Percentiles rank a stretch among this genome's conserved stretches.
Evolutionary conservation across 2,113 vertebrate species (phyloP).

Genomic region (Peromyscus californicus): DNA sequence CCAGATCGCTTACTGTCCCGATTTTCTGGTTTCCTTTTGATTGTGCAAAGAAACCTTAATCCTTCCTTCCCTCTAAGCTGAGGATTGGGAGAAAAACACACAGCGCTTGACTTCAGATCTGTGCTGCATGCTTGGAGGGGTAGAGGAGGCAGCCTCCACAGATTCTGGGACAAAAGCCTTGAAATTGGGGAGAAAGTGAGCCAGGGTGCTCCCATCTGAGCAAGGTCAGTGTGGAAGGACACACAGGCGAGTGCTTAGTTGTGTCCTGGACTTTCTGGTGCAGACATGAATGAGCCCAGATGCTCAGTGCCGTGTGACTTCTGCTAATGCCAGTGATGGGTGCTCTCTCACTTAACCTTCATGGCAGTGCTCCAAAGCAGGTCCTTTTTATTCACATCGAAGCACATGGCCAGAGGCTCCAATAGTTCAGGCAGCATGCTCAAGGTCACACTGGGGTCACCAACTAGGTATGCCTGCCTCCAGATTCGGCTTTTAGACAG

Average conservation of each 20-base stretch:
- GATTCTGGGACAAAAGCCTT: neutral
- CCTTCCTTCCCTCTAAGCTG: neutral
- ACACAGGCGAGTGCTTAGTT: neutral
- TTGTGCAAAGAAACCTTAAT: conserved; percentile 36
- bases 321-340: neutral
- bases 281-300: neutral
- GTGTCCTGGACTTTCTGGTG: neutral
- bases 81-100: neutral
- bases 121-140: neutral
- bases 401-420: neutral
- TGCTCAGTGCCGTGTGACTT: neutral
- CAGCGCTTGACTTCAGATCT: neutral
- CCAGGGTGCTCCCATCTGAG: neutral
- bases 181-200: neutral
- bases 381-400: neutral
- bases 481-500: neutral
- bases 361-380: neutral
- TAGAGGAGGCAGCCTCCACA: neutral
- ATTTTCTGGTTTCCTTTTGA: conserved; percentile 57
- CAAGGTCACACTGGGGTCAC: neutral
- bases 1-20: neutral
- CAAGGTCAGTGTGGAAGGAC: neutral
- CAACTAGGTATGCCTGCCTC: neutral
- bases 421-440: neutral
- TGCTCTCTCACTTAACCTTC: neutral